Evolutionary conservation across 1,140 invertebrate genomes (phyloP).

Genomic region (Pogonomyrmex californicus): DNA sequence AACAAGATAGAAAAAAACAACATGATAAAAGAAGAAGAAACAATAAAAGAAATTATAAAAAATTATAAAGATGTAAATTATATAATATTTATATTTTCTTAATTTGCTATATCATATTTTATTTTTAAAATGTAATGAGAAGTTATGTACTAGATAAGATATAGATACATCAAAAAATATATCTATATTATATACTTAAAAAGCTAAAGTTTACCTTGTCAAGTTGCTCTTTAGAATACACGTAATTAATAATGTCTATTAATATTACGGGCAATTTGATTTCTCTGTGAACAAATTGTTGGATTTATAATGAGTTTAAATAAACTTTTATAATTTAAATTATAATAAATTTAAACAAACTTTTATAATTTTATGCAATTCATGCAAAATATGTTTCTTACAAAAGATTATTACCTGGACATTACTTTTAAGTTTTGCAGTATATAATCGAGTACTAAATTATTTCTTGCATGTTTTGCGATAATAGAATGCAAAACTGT

Average conservation of each 20-base stretch:
- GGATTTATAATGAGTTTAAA: neutral
- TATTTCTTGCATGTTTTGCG: neutral
- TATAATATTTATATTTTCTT: too few relatives aligned
- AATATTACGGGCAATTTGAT: neutral
- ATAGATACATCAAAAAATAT: neutral
- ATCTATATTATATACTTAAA: neutral
- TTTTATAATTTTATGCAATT: neutral
- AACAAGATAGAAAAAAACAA: too few relatives aligned
- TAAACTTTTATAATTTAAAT: too few relatives aligned
- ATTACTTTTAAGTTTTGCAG: neutral
- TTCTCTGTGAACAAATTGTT: neutral
- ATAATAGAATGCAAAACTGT: conserved; percentile 21
- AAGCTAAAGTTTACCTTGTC: conserved; percentile 27
- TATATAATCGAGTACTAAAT: neutral
- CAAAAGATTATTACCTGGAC: neutral
- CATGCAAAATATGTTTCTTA: neutral
- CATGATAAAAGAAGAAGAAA: too few relatives aligned
- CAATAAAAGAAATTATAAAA: too few relatives aligned
- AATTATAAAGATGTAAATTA: too few relatives aligned
- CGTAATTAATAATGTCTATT: neutral
- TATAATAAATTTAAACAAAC: neutral
- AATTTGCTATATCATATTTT: too few relatives aligned
- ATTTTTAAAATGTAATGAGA: too few relatives aligned
- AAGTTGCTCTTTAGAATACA: conserved; percentile 12
- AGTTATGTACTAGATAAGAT: too few relatives aligned